A percentile compares a stretch with the other conserved stretches of the same genome.
Conservation (phyloP, 92 coral and sea anemone species). For the Bergia sp. region DNA sequence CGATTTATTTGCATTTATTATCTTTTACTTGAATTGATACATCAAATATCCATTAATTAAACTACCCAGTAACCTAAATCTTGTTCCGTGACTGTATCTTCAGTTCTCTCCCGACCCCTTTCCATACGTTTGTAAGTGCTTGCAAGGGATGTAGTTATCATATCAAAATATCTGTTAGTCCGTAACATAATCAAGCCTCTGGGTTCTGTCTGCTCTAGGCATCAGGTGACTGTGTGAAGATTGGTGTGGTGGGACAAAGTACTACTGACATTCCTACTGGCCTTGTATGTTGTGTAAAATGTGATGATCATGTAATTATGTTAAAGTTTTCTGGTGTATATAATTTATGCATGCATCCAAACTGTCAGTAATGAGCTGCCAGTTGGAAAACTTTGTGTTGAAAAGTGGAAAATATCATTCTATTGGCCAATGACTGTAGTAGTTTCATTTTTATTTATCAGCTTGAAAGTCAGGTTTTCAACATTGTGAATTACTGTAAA, state of each 20-base stretch:
- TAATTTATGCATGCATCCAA: conserved; percentile 11
- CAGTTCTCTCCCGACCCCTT: background rate
- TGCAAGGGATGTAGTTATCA: background rate
- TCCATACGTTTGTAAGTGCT: background rate
- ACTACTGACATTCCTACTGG: conserved; percentile 8
- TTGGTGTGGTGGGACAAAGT: conserved; percentile 39
- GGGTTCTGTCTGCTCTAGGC: conserved; percentile 58
- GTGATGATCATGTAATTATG: background rate
- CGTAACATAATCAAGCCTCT: conserved; percentile 5
- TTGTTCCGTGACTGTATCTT: too few relatives aligned
- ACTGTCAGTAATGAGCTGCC: background rate
- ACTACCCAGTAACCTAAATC: too few relatives aligned
- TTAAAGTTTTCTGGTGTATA: background rate
- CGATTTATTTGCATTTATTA: too few relatives aligned
- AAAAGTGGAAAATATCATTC: background rate
- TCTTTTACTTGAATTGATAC: too few relatives aligned
- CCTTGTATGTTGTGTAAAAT: conserved; percentile 1
- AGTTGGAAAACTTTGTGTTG: background rate
- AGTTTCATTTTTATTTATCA: background rate
- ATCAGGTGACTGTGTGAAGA: conserved; percentile 43
- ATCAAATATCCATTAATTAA: too few relatives aligned
- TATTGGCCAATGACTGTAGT: too few relatives aligned
- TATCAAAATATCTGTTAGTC: background rate
- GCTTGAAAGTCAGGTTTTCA: background rate
- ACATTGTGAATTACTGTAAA: background rate